Evolutionary conservation across 2,888 invertebrate species (phyloP).

Genomic region (Heliconius hortense): DNA sequence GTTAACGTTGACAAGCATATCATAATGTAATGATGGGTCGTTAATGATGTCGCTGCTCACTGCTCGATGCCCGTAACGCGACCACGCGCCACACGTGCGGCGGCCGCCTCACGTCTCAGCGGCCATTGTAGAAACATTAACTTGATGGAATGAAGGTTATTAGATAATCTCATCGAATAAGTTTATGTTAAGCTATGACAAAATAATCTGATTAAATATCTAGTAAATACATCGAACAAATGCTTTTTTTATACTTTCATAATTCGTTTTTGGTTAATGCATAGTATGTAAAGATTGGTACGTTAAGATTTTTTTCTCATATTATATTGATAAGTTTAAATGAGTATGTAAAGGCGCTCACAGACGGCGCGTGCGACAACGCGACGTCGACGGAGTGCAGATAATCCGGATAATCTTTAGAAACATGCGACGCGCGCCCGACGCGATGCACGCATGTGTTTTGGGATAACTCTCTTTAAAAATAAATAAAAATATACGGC

Average conservation of each 20-base stretch:
- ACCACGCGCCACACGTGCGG: not conserved
- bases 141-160: not conserved
- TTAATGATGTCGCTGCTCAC: not conserved
- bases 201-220: not conserved
- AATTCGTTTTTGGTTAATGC: not conserved
- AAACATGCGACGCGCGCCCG: constrained; percentile 1
- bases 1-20: constrained; percentile 10
- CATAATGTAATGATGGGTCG: constrained; percentile 29
- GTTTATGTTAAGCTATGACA: not conserved
- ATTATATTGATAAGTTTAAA: constrained; percentile 25
- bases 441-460: constrained; percentile 10
- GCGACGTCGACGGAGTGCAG: constrained; percentile 20
- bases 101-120: not conserved
- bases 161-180: not conserved
- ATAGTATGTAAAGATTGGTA: not conserved
- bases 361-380: constrained; percentile 26
- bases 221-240: too few species aligned
- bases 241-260: not conserved
- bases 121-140: not conserved
- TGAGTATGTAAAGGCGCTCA: constrained; percentile 33
- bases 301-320: not conserved
- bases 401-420: constrained; percentile 34
- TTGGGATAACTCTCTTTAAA: not conserved
- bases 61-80: not conserved
- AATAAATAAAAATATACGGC: constrained; percentile 15